Evolutionary conservation across 1,140 invertebrate genomes (phyloP).

Genomic region (Nasonia longicornis): DNA sequence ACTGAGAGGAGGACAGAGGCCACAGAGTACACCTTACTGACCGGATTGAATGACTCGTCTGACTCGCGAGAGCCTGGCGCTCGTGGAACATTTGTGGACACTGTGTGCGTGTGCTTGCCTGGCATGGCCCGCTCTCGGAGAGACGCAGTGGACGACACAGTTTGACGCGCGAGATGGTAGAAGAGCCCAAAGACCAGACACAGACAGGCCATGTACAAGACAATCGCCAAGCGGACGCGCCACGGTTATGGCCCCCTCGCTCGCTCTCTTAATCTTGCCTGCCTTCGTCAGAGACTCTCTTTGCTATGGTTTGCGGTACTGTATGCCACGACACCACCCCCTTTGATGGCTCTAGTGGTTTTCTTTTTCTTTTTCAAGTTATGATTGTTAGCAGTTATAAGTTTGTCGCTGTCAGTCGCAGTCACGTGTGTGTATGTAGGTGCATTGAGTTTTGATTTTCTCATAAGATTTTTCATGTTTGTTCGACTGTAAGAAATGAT

Average conservation of each 20-base stretch:
- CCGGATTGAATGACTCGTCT: slow-evolving; percentile 24
- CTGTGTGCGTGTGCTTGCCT: slow-evolving; percentile 63
- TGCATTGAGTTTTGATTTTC: not conserved
- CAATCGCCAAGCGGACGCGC: slow-evolving; percentile 3
- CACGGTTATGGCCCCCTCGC: slow-evolving; percentile 16
- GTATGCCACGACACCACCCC: not conserved
- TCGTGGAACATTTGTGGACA: slow-evolving; percentile 62
- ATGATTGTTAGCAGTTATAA: not conserved
- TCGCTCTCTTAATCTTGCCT: not conserved
- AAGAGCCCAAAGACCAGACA: slow-evolving; percentile 2
- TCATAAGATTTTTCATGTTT: not conserved
- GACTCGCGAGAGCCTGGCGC: slow-evolving; percentile 52
- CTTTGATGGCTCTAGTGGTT: not conserved
- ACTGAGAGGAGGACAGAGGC: slow-evolving; percentile 69
- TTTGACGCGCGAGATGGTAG: not conserved
- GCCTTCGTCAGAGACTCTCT: not conserved
- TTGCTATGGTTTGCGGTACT: not conserved
- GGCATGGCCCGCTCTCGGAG: not conserved
- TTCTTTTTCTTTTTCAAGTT: not conserved
- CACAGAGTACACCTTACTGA: slow-evolving; percentile 43
- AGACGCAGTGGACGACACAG: slow-evolving; percentile 2
- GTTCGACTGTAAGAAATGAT: not conserved
- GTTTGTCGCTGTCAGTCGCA: not conserved
- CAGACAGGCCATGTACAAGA: not conserved
- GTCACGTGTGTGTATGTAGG: not conserved